Evolutionary conservation across 2,113 vertebrate species (phyloP).

Genomic region (Otocyon megalotis): DNA sequence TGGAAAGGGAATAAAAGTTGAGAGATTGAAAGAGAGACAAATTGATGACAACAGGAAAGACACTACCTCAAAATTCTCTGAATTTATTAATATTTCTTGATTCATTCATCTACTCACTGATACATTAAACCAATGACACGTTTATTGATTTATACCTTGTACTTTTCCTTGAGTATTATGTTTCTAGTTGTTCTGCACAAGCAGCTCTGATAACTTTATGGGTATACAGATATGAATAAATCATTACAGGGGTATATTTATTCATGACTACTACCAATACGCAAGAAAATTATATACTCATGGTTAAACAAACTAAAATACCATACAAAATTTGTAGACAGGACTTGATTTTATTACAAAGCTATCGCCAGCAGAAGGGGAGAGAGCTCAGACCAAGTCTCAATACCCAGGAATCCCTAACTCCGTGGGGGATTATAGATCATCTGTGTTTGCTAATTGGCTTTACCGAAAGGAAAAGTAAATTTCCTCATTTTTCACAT

Average conservation of each 20-base stretch:
- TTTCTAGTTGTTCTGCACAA: background rate
- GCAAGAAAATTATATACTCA: background rate
- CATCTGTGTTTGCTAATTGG: background rate
- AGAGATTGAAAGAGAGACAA: background rate
- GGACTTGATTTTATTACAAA: background rate
- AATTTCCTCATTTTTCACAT: background rate
- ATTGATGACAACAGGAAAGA: background rate
- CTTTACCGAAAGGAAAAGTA: background rate
- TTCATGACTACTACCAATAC: background rate
- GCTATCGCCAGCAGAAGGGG: background rate
- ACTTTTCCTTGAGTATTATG: background rate
- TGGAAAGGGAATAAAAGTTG: background rate
- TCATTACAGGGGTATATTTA: background rate
- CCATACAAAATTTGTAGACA: background rate
- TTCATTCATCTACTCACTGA: background rate
- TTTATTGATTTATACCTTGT: background rate
- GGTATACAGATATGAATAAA: background rate
- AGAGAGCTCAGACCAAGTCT: background rate
- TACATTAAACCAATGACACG: background rate
- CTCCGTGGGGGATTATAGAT: background rate
- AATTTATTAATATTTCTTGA: background rate
- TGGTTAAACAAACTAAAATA: background rate
- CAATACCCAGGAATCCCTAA: too few species aligned
- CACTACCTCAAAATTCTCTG: background rate
- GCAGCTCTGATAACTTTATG: background rate